These are phyloP conservation scores for Zoanthus solanderi DNA, from an alignment of 92 coral and sea anemone species.

Conservation along the genomic window DNA sequence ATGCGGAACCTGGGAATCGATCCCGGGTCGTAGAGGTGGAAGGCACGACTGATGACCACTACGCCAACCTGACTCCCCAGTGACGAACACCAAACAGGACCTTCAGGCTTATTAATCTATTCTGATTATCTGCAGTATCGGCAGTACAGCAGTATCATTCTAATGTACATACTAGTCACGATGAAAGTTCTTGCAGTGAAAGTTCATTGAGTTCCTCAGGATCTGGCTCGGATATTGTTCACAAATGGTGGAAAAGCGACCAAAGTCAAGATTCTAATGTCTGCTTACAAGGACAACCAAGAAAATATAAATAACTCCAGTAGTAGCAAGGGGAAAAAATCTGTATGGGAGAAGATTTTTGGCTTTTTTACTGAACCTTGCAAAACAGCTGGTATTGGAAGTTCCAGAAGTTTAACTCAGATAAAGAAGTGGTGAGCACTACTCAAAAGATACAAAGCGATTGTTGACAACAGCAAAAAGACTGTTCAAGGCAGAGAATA, in stretches of 20 bases:
- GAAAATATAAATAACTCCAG: not conserved
- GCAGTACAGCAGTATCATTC: constrained; percentile 30
- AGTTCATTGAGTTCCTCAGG: not conserved
- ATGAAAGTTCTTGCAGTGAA: constrained; percentile 41
- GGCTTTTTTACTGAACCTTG: not conserved
- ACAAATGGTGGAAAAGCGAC: constrained; percentile 10
- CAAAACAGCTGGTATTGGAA: not conserved
- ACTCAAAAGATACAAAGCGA: constrained; percentile 36
- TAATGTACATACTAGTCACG: constrained; percentile 33
- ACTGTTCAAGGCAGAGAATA: constrained; percentile 44
- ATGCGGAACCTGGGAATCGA: too few relatives aligned
- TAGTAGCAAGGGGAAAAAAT: not conserved
- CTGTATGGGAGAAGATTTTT: not conserved
- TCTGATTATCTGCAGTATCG: constrained; percentile 47
- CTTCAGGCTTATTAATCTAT: constrained; percentile 34
- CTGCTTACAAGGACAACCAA: not conserved
- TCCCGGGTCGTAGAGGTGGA: too few relatives aligned
- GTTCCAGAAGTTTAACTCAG: not conserved
- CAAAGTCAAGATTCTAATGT: not conserved
- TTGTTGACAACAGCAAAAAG: constrained; percentile 50
- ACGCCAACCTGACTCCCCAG: not conserved
- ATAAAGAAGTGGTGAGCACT: not conserved
- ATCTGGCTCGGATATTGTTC: not conserved
- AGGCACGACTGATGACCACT: too few relatives aligned
- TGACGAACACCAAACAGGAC: constrained; percentile 45